These are phyloP conservation scores for Phragmatobia fuliginosa DNA, from an alignment of 2,888 invertebrate genomes.

Conservation along the genomic window DNA sequence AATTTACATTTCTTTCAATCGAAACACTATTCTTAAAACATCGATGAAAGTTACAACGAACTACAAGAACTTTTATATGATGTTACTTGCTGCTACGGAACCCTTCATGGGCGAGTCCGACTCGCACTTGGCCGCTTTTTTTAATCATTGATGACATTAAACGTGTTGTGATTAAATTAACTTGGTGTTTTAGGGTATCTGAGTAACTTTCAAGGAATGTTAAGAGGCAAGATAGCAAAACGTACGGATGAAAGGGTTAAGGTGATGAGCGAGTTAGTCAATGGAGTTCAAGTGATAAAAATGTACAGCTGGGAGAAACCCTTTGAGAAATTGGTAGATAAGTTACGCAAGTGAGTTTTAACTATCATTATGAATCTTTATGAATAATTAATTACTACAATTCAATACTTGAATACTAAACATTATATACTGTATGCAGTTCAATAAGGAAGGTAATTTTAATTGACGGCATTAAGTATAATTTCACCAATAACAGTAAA, in stretches of 20 bases:
- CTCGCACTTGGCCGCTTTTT: too few relatives aligned
- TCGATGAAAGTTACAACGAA: too few relatives aligned
- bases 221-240: constrained; percentile 88
- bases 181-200: constrained; percentile 71
- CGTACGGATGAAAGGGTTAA: constrained; percentile 92
- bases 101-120: too few relatives aligned
- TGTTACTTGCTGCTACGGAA: too few relatives aligned
- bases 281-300: constrained; percentile 93
- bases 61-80: too few relatives aligned
- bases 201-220: constrained; percentile 76
- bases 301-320: constrained; percentile 96
- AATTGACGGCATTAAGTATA: neutral
- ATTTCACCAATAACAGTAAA: neutral
- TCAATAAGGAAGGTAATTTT: neutral
- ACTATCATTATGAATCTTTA: neutral
- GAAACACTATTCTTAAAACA: too few relatives aligned
- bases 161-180: neutral
- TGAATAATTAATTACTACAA: neutral
- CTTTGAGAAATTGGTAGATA: constrained; percentile 89
- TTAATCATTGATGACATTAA: too few relatives aligned
- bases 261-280: constrained; percentile 93
- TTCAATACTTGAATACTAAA: neutral
- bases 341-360: constrained; percentile 88
- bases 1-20: too few relatives aligned
- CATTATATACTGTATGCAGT: too few relatives aligned